Evolutionary conservation across 2,797 vertebrate species (phyloP), one percentile per base, ranked within the genome.

Genomic region (Pipistrellus nathusii): DNA sequence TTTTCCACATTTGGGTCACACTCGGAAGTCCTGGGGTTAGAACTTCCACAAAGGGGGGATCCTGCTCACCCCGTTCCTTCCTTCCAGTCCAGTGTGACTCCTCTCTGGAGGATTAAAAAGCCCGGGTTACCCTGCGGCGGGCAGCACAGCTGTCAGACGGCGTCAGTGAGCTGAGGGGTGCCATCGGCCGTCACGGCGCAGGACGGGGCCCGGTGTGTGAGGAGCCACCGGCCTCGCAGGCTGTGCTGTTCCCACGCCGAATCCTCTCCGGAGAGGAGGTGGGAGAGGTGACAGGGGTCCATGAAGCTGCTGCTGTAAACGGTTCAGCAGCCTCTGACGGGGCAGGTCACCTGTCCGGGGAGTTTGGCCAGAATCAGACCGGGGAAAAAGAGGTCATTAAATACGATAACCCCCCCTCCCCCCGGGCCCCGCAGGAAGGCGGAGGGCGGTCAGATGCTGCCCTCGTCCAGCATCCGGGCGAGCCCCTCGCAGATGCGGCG

Each of bases 391-490:
- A 76, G 27, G 51, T 30, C 25, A 44, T 76, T 18, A 59, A 17
- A 23, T 12, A 2, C 5, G 6, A 23, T n/a, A 57, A n/a, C 6
- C 35, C n/a, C 21, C 1, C 80, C 41, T 11, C 14, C 4, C 80
- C 59, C 80, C 30, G 23, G 14, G 59, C 23, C 38, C 75, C 6
- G 3, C 68, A 35, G 30, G 3, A 14, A 11, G 6, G 7, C 66
- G 8, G 32, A 11, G 8, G 82, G 1, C 17, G 5, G 96, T 99
- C 99, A 99, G 91, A 99, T 98, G 98, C 94, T 99, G 25, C 98
- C 99, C 27, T 99, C 99, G 1, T 99, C 99, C 20, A 99, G 98
- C 99, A 99, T 99, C 97, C 99, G 98, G 98, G 99, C 99, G n/a
- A 99, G 98, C 2, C 99, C 99, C 0, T 99, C 99, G 0, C 99